These are phyloP conservation scores for Poeciliopsis turrubarensis DNA, from an alignment of 2,113 vertebrate genomes.

Conservation along the genomic window DNA sequence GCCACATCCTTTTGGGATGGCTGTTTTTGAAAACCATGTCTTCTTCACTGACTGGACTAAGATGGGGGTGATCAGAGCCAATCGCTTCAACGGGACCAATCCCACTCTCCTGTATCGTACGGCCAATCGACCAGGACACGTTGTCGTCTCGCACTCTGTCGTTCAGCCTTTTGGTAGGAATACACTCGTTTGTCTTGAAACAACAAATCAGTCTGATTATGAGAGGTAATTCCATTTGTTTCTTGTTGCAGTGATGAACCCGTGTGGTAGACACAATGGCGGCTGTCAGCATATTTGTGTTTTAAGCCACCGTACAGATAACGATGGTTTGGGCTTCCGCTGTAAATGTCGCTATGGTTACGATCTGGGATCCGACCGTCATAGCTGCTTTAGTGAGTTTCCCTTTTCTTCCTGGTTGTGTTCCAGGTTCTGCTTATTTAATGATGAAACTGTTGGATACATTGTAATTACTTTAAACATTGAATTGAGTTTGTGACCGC, in stretches of 20 bases:
- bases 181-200: background rate
- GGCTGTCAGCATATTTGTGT: constrained; percentile 78
- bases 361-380: constrained; percentile 65
- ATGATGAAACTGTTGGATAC: background rate
- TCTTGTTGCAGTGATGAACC: constrained; percentile 67
- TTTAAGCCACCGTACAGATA: constrained; percentile 74
- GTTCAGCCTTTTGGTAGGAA: constrained; percentile 71
- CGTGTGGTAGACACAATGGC: constrained; percentile 76
- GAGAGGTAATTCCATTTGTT: background rate
- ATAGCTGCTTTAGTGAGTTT: constrained; percentile 70
- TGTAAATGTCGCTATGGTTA: constrained; percentile 78
- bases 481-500: background rate
- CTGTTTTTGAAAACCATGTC: constrained; percentile 76
- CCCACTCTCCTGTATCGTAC: constrained; percentile 70
- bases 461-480: no score
- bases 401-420: background rate
- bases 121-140: constrained; percentile 59
- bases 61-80: constrained; percentile 75
- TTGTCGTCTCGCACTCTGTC: constrained; percentile 63
- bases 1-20: constrained; percentile 74
- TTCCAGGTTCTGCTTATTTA: background rate
- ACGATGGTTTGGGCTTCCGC: constrained; percentile 73
- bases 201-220: background rate
- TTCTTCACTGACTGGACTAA: constrained; percentile 81
- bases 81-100: constrained; percentile 72